Evolutionary conservation across 2,113 vertebrate genomes (phyloP).

Genomic region (Menidia beryllina): DNA sequence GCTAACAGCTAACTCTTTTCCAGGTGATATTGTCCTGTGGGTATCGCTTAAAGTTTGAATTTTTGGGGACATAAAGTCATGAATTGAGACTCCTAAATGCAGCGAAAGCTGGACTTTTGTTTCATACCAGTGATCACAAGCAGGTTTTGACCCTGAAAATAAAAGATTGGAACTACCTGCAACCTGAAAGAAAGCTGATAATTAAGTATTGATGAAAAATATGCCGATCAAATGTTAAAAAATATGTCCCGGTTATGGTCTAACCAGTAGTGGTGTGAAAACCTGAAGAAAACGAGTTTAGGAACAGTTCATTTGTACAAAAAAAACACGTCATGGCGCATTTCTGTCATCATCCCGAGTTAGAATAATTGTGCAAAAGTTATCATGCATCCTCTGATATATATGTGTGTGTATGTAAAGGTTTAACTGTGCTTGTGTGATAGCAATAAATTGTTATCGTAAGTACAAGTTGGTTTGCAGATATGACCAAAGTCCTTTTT

Average conservation of each 20-base stretch:
- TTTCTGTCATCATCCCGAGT: conserved; percentile 14
- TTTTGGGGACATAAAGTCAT: conserved; percentile 14
- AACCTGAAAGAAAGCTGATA: too few relatives aligned
- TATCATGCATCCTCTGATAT: not conserved
- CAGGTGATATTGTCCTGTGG: conserved; percentile 32
- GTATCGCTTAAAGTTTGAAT: conserved; percentile 41
- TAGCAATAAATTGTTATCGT: too few relatives aligned
- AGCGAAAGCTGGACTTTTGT: conserved; percentile 35
- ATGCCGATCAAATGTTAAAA: not conserved
- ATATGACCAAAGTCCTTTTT: too few relatives aligned
- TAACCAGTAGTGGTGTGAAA: conserved; percentile 23
- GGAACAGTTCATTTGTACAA: conserved; percentile 23
- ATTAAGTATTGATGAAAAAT: not conserved
- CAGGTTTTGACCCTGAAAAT: conserved; percentile 14
- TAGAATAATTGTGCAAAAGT: conserved; percentile 8
- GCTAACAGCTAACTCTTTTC: conserved; percentile 33
- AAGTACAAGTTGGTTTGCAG: too few relatives aligned
- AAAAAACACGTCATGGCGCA: conserved; percentile 22
- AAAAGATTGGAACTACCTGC: too few relatives aligned
- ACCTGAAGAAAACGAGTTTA: conserved; percentile 11
- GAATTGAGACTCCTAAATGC: conserved; percentile 7
- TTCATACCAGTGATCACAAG: conserved; percentile 40
- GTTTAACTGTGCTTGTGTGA: too few relatives aligned
- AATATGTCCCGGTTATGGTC: conserved; percentile 4
- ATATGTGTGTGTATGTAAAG: too few relatives aligned